These are phyloP conservation scores for Drosophila auraria DNA, from an alignment of 1,140 invertebrate genomes.

Conservation along the genomic window DNA sequence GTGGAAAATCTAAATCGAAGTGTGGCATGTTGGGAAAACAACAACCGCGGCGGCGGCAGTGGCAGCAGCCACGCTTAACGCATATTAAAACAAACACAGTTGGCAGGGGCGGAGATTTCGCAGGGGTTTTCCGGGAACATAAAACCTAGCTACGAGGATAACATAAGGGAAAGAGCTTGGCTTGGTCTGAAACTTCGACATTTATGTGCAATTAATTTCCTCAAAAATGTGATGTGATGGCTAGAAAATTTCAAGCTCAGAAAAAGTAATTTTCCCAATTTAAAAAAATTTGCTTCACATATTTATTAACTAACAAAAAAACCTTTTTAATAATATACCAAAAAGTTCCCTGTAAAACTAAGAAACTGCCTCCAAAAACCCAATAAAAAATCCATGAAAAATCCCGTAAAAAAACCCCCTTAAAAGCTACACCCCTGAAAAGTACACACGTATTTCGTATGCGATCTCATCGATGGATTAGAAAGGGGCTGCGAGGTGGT, in stretches of 20 bases:
- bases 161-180: background rate
- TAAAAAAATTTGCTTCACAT: too few relatives aligned
- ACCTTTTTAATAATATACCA: too few relatives aligned
- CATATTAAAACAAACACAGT: slow-evolving; percentile 66
- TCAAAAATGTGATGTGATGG: background rate
- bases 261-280: too few relatives aligned
- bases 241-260: background rate
- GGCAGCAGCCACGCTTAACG: slow-evolving; percentile 59
- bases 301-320: too few relatives aligned
- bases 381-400: rapidly evolving
- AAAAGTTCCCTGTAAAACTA: too few relatives aligned
- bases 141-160: background rate
- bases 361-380: background rate
- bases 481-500: slow-evolving; percentile 5
- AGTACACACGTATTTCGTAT: slow-evolving; percentile 14
- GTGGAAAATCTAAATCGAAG: slow-evolving; percentile 42
- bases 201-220: background rate
- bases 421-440: background rate
- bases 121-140: too few relatives aligned
- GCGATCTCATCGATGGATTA: slow-evolving; percentile 49
- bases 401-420: too few relatives aligned
- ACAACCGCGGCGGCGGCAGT: slow-evolving; percentile 27
- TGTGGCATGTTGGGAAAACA: slow-evolving; percentile 59
- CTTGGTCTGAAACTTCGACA: background rate
- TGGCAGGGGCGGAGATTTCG: slow-evolving; percentile 4